Conservation (phyloP, 2,888 invertebrate species). For the Tenthredo notha region DNA sequence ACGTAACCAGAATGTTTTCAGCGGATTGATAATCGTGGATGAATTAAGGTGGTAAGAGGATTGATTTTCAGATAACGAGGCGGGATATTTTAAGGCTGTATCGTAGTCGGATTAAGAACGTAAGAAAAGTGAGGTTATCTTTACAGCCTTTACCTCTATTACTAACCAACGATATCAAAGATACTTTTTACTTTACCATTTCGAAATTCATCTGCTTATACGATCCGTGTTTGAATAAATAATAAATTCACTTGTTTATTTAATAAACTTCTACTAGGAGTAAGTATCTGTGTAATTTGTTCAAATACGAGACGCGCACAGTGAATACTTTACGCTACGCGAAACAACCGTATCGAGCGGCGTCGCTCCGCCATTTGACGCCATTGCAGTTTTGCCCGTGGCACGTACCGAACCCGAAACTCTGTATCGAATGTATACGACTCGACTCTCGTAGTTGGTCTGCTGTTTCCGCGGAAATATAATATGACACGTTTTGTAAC, state of each 20-base stretch:
- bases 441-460: no score
- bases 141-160: not conserved
- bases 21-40: not conserved
- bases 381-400: slow-evolving; percentile 37
- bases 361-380: slow-evolving; percentile 35
- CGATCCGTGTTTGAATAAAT: not conserved
- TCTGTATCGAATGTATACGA: no score
- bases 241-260: not conserved
- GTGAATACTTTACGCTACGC: not conserved
- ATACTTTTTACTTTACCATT: slow-evolving; percentile 37
- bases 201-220: not conserved
- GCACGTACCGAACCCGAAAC: slow-evolving; percentile 27
- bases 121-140: slow-evolving; percentile 32
- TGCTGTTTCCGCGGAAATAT: slow-evolving; percentile 1
- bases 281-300: not conserved
- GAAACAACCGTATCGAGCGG: not conserved
- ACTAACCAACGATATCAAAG: not conserved
- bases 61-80: not conserved
- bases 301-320: not conserved
- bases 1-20: not conserved
- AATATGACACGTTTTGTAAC: slow-evolving; percentile 17
- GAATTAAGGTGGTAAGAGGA: not conserved
- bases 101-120: not conserved
- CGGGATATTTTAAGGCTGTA: not conserved
- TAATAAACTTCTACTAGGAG: not conserved